Evolutionary conservation across 2,113 vertebrate species (phyloP).

Genomic region (Crotophaga sulcirostris): DNA sequence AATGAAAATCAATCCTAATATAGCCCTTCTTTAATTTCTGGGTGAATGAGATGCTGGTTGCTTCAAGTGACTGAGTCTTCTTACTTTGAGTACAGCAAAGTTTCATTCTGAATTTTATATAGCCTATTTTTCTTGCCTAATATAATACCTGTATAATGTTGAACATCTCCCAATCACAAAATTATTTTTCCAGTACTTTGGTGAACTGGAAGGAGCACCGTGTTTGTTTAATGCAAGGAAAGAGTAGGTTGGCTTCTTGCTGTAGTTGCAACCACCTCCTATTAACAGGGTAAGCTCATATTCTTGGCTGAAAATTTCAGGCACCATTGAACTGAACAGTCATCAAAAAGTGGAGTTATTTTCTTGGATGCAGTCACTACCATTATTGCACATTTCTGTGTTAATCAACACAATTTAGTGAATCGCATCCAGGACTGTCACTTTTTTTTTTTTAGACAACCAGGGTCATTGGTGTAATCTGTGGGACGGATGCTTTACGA

Average conservation of each 20-base stretch:
- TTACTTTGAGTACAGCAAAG: background rate
- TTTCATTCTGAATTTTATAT: background rate
- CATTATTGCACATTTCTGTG: background rate
- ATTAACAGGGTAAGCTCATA: background rate
- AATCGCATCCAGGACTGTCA: background rate
- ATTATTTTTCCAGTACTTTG: background rate
- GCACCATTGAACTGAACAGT: background rate
- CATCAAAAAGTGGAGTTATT: background rate
- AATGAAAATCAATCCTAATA: background rate
- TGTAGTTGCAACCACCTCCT: background rate
- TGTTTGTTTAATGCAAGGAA: background rate
- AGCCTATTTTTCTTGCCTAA: background rate
- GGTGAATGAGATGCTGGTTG: background rate
- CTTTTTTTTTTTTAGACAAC: background rate
- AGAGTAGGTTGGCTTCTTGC: background rate
- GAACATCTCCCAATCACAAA: background rate
- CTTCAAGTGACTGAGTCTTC: background rate
- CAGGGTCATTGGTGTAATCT: background rate
- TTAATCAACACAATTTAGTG: background rate
- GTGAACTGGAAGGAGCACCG: background rate
- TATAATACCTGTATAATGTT: fast-evolving
- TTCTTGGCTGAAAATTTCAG: background rate
- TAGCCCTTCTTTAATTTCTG: background rate
- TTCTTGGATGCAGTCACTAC: background rate
- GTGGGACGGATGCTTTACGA: fast-evolving